A percentile compares a stretch with the other conserved stretches of the same genome.
phyloP scores from a whole-genome alignment of 92 coral and sea anemone species.

The Paragorgia papillata region DNA sequence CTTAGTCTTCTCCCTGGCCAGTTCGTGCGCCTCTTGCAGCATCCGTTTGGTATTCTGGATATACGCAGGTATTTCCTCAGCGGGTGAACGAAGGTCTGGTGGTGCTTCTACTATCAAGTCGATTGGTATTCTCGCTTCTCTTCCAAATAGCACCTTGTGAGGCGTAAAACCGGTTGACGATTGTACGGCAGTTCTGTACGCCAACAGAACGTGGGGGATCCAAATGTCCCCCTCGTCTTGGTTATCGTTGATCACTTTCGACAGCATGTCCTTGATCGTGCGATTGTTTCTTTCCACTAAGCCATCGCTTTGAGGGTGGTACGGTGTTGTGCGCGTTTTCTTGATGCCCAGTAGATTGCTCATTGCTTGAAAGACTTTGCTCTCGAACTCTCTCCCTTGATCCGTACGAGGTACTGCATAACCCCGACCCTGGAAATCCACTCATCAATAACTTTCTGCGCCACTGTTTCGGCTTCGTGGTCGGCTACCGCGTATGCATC shows the following conservation, averaged over 20 bases:
- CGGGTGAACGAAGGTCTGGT: background rate
- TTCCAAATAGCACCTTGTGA: slow-evolving; percentile 7
- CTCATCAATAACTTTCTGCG: slow-evolving; percentile 27
- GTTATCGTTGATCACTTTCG: slow-evolving; percentile 19
- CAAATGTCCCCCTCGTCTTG: slow-evolving; percentile 29
- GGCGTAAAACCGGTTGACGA: slow-evolving; percentile 25
- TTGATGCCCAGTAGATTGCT: background rate
- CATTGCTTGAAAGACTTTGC: slow-evolving; percentile 3
- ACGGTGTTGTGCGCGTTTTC: background rate
- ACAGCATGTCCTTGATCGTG: slow-evolving; percentile 29
- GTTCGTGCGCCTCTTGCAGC: background rate
- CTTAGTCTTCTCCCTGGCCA: background rate
- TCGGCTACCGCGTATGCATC: slow-evolving; percentile 8
- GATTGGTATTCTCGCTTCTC: slow-evolving; percentile 9
- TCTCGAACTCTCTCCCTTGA: slow-evolving; percentile 17
- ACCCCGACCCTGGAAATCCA: slow-evolving; percentile 37
- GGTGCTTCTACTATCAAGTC: background rate
- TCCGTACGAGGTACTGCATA: slow-evolving; percentile 14
- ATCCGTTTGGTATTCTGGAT: background rate
- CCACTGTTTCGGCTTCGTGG: slow-evolving; percentile 39
- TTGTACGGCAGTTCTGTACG: slow-evolving; percentile 26
- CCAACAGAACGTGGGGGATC: slow-evolving; percentile 25
- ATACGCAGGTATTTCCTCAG: background rate
- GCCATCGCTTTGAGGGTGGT: slow-evolving; percentile 28
- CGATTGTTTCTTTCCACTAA: slow-evolving; percentile 23